Evolutionary conservation across 2,797 vertebrate genomes (phyloP).

Genomic region (Amblyraja radiata): DNA sequence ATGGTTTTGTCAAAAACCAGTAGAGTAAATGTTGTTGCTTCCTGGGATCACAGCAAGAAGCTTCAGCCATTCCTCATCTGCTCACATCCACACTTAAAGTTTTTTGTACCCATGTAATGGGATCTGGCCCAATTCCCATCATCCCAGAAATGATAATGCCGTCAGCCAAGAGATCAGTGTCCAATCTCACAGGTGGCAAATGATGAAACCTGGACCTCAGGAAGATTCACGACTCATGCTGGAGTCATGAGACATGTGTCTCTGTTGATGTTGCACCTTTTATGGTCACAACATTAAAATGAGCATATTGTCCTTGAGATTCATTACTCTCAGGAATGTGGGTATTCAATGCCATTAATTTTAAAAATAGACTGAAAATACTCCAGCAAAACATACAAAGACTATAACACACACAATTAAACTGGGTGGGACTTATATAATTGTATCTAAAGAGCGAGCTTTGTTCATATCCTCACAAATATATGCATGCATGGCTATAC

Average conservation of each 20-base stretch:
- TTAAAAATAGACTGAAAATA: not conserved
- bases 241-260: not conserved
- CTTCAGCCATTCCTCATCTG: not conserved
- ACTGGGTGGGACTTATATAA: not conserved
- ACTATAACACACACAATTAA: not conserved
- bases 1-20: not conserved
- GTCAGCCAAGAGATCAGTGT: not conserved
- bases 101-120: not conserved
- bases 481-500: not conserved
- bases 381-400: not conserved
- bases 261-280: not conserved
- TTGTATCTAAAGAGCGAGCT: not conserved
- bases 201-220: not conserved
- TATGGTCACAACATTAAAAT: not conserved
- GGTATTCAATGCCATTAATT: not conserved
- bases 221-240: not conserved
- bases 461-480: not conserved
- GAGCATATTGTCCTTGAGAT: not conserved
- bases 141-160: not conserved
- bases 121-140: not conserved
- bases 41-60: not conserved
- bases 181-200: not conserved
- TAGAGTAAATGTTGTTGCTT: not conserved
- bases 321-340: not conserved
- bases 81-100: not conserved